Conservation (phyloP, 2,797 vertebrate species). For the Melanotaenia trifasciata region DNA sequence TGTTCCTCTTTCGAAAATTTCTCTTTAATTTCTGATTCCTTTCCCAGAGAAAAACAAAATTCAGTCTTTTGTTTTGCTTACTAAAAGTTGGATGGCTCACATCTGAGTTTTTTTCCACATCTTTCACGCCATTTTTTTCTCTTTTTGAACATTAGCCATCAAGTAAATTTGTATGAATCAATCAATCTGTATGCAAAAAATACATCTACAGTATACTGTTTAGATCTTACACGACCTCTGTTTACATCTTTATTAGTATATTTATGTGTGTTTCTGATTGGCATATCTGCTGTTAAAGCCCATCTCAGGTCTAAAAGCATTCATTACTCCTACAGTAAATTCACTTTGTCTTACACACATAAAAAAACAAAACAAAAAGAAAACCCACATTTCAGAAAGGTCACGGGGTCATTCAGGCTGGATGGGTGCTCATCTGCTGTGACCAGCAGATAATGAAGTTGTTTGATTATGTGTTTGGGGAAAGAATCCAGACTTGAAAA, state of each 20-base stretch:
- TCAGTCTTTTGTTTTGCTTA: conserved; percentile 15
- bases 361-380: not conserved
- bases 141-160: conserved; percentile 4
- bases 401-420: conserved; percentile 46
- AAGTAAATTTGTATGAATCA: not conserved
- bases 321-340: conserved; percentile 24
- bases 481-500: not conserved
- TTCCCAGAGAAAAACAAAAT: not conserved
- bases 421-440: conserved; percentile 20
- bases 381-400: conserved; percentile 14
- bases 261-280: conserved; percentile 1
- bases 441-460: conserved; percentile 35
- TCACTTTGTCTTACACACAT: conserved; percentile 7
- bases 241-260: conserved; percentile 13
- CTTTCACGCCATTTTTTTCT: conserved; percentile 6
- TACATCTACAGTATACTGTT: conserved; percentile 1
- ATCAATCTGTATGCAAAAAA: conserved; percentile 25
- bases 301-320: conserved; percentile 15
- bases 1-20: not conserved
- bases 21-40: conserved; percentile 3
- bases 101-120: conserved; percentile 3
- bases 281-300: conserved; percentile 28
- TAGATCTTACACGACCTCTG: conserved; percentile 6
- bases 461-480: conserved; percentile 35
- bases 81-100: conserved; percentile 1